These are phyloP conservation scores for Rhopalosiphum nymphaeae DNA, from an alignment of 2,888 invertebrate species.

Conservation along the genomic window DNA sequence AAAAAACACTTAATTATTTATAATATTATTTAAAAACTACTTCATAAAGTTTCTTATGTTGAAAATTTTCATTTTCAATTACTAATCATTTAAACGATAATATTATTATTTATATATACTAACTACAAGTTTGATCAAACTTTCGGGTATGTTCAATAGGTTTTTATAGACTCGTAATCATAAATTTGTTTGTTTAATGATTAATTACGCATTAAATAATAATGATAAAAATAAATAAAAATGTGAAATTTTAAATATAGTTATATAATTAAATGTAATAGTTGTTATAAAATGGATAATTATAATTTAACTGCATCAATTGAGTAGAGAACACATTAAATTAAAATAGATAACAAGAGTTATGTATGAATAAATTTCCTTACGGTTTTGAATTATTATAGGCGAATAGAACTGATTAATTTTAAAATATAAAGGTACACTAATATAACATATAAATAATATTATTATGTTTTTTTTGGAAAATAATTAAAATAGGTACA, in stretches of 20 bases:
- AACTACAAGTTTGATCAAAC: neutral
- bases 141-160: neutral
- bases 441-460: no score
- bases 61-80: neutral
- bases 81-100: neutral
- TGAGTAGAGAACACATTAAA: neutral
- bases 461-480: neutral
- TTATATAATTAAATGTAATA: neutral
- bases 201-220: neutral
- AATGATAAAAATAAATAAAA: neutral
- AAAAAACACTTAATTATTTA: neutral
- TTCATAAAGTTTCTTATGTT: neutral
- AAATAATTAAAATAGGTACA: neutral
- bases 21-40: neutral
- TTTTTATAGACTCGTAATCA: neutral
- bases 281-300: neutral
- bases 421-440: neutral
- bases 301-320: neutral
- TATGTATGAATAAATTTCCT: neutral
- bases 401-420: no score
- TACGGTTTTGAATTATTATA: neutral
- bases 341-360: neutral
- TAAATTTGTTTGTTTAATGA: neutral
- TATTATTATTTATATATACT: neutral
- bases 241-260: neutral